A percentile compares a stretch with the other conserved stretches of the same genome.
Evolutionary conservation across 2,113 vertebrate genomes (phyloP).

Genomic region (Rallus limicola): DNA sequence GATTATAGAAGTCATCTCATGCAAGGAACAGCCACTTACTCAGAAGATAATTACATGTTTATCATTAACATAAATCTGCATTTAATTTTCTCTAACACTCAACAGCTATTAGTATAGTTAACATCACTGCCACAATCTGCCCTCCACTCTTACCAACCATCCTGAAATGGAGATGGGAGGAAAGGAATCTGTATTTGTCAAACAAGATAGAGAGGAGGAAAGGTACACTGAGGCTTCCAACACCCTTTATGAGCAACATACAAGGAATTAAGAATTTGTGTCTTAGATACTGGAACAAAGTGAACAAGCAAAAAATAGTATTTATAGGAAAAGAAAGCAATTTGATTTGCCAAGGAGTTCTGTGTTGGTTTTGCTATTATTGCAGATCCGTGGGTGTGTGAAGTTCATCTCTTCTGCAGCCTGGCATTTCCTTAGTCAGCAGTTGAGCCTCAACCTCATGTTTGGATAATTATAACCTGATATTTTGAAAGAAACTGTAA

Average conservation of each 20-base stretch:
- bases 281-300: background rate
- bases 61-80: slow-evolving; percentile 32
- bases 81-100: background rate
- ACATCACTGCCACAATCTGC: background rate
- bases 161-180: background rate
- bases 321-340: background rate
- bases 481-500: background rate
- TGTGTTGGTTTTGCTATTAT: background rate
- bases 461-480: background rate
- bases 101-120: background rate
- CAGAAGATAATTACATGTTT: background rate
- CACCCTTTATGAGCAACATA: background rate
- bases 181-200: background rate
- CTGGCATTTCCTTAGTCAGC: background rate
- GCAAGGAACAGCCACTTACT: slow-evolving; percentile 25
- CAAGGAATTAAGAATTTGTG: background rate
- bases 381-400: slow-evolving; percentile 16
- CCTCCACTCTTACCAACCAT: background rate
- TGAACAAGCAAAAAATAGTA: background rate
- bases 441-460: background rate
- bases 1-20: background rate
- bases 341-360: background rate
- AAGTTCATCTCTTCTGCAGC: background rate
- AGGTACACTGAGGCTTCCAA: background rate
- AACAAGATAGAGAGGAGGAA: fast-evolving